Base-by-base conservation (phyloP, 2,113 vertebrate species). In the Cathartes aura region DNA sequence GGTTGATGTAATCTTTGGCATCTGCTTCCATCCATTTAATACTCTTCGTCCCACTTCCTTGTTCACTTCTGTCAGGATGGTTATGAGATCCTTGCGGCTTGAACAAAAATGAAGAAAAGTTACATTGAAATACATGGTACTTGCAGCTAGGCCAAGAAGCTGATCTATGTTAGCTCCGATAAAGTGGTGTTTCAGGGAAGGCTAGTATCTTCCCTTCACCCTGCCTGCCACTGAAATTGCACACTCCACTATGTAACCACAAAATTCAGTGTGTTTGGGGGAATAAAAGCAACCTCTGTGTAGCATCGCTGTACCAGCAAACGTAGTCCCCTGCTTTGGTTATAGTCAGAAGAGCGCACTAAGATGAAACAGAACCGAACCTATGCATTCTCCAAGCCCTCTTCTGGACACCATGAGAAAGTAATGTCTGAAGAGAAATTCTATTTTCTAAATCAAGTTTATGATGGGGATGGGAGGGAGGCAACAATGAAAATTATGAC, bases 11-110 rank as follows among this genome's bases (percentile, higher is more conserved):
- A 97, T 95, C 85, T 96, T 79, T 60, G 97, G 95, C 94, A 97
- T 97, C 80, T 98, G 97, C 60, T 97, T 96, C 53, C 0, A 34
- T 70, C 80, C 73, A 2, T 7, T 18, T 32, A 97, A 56, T 12
- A 86, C 66, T 82, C 0, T 72, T 74, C 11, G 0, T 89, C 71
- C 93, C 52, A 97, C 87, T 55, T 95, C 89, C 11, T 68, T 55
- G 80, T 95, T 97, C 83, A 98, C 97, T 67, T 94, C 63, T 55
- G 96, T 96, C 87, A 98, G 92, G 93, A 98, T 97, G 71, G 83
- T 15, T 27, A 80, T 0, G 2, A 98, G 52, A 80, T 97, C 87
- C 36, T 13, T 1, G 0, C 2, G 6, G 1, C 97, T 97, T 70
- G 78, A 96, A 89, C 10, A 88, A 85, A 92, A 91, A 91, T 3